These are phyloP conservation scores for Eidolon helvum DNA, from an alignment of 2,113 vertebrate genomes.

Conservation along the genomic window DNA sequence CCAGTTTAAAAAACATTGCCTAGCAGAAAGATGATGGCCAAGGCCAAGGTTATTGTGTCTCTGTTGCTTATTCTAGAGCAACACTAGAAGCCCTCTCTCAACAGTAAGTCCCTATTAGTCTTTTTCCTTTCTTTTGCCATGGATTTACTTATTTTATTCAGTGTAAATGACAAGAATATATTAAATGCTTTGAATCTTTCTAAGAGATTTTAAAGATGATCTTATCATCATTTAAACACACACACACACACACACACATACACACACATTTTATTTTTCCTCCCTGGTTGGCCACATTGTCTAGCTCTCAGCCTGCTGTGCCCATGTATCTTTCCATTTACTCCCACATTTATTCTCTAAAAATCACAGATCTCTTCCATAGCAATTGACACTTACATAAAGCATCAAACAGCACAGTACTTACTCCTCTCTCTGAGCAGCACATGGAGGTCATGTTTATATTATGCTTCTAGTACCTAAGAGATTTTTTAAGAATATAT, in stretches of 20 bases:
- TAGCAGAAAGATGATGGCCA: not conserved
- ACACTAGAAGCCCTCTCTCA: not conserved
- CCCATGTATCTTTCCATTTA: rapidly evolving
- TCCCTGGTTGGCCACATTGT: not conserved
- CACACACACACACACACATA: too few species aligned
- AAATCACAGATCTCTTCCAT: not conserved
- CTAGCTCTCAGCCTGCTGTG: not conserved
- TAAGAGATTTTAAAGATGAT: not conserved
- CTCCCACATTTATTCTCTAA: not conserved
- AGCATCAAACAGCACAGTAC: not conserved
- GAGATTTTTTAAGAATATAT: not conserved
- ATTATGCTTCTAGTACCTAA: not conserved
- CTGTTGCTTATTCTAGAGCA: not conserved
- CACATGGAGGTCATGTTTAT: not conserved
- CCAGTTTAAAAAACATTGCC: not conserved
- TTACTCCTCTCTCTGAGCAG: not conserved
- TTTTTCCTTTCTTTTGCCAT: not conserved
- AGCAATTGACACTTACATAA: not conserved
- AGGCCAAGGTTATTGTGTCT: not conserved
- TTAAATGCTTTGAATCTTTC: not conserved
- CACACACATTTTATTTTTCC: not conserved
- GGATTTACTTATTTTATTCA: not conserved
- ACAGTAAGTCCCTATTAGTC: not conserved
- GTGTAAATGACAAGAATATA: not conserved
- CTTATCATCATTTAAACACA: not conserved